Evolutionary conservation across 2,797 vertebrate species (phyloP).

Genomic region (Chrysolophus pictus): DNA sequence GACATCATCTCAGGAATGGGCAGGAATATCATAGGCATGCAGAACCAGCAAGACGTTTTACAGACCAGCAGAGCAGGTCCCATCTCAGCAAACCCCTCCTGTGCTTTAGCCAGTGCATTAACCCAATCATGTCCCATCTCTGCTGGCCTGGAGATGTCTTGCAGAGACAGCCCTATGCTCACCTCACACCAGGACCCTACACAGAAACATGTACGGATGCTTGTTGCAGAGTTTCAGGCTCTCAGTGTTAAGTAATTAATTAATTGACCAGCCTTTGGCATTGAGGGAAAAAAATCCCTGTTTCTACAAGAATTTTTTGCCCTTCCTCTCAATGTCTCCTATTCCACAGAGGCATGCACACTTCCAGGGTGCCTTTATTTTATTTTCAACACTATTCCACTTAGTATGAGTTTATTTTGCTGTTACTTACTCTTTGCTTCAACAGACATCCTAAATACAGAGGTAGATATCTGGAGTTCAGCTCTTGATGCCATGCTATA

Average conservation of each 20-base stretch:
- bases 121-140: neutral
- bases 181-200: too few species aligned
- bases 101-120: neutral
- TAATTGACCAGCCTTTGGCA: neutral
- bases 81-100: neutral
- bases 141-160: neutral
- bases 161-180: neutral
- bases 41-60: neutral
- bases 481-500: neutral
- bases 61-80: fast-evolving
- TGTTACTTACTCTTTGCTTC: neutral
- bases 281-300: neutral
- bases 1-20: neutral
- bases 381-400: neutral
- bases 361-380: neutral
- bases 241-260: neutral
- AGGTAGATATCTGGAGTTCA: neutral
- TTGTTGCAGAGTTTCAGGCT: neutral
- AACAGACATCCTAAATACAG: neutral
- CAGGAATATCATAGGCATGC: neutral
- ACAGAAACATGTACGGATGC: neutral
- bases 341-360: neutral
- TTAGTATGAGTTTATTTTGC: neutral
- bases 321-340: neutral
- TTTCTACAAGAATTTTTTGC: neutral